Evolutionary conservation across 2,797 vertebrate species (phyloP).

Genomic region (Myotis pilosus): DNA sequence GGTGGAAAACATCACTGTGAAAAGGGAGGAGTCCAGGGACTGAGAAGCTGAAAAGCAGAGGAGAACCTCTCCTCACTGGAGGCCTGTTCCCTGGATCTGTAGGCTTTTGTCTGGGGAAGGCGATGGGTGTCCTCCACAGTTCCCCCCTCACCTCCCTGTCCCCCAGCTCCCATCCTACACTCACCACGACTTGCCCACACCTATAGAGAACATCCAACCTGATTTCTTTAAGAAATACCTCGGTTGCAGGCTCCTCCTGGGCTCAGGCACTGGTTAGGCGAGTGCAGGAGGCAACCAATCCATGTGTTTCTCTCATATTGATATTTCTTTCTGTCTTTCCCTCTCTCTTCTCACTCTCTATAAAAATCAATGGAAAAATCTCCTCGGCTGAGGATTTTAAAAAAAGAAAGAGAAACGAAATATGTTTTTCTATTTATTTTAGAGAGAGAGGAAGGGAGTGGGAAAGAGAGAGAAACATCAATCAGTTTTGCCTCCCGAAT

Average conservation of each 20-base stretch:
- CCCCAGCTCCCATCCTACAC: not conserved
- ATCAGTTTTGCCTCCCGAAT: not conserved
- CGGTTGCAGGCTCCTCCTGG: too few species aligned
- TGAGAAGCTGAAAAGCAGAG: not conserved
- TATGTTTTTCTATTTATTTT: not conserved
- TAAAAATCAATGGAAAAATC: too few species aligned
- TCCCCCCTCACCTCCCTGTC: not conserved
- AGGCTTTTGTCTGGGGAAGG: not conserved
- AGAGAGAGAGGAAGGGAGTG: not conserved
- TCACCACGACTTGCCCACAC: not conserved
- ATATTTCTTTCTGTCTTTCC: too few species aligned
- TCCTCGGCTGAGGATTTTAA: too few species aligned
- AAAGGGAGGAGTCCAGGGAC: not conserved
- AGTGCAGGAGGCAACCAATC: too few species aligned
- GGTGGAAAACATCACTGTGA: slow-evolving; percentile 22
- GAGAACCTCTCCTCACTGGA: not conserved
- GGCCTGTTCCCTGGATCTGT: not conserved
- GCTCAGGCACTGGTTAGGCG: too few species aligned
- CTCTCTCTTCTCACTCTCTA: too few species aligned
- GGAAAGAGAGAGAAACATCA: not conserved
- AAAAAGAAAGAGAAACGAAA: not conserved
- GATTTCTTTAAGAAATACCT: not conserved
- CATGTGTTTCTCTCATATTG: too few species aligned
- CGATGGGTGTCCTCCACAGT: accelerated
- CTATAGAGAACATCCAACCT: not conserved